Base-by-base conservation (phyloP, 2,888 invertebrate species). In the Synergus laeviventris region DNA sequence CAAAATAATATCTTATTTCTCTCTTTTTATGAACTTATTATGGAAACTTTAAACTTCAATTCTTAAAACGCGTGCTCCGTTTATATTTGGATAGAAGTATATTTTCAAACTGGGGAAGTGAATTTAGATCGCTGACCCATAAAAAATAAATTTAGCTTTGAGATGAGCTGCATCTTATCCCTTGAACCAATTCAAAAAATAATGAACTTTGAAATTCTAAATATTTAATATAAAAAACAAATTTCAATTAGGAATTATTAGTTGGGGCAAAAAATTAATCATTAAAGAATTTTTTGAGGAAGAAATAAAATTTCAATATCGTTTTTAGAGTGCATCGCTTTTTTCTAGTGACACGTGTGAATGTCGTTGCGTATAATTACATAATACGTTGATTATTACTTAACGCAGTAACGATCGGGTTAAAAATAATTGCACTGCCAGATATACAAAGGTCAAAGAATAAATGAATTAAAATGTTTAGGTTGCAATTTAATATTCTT, bases 351-450 rank as follows among this genome's bases (percentile, higher is more conserved):
- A 70, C 70, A 70, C 70, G 70, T 70, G 70, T 49, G 31, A 70
- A 70, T 70, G 70, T 70, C 70, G 49, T 70, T 54, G 49, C 70
- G 70, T 70, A 49, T 31, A 70, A 70, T 70, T 70, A 70, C 70
- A 70, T 70, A 70, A 70, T 70, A 70, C 49, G 70, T 49, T 70
- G 49, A 70, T 70, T 70, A 70, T 70, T 70, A 70, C 70, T 49
- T 31, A 70, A 70, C 70, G n/a, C 45, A 49, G 70, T 70, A 70
- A 70, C 49, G 31, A 70, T 54, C 70, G 49, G 31, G 70, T 70
- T 70, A 70, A 70, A 70, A 70, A 70, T 70, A 70, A 70, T 70
- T 70, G 49, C 49, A 45, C 70, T 49, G 16, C 45, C 36, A 70
- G 36, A 31, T 45, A 49, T 4, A 16, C 70, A 49, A 70, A 70